phyloP scores from a whole-genome alignment of 2,113 vertebrate genomes.

The Ammospiza caudacuta region DNA sequence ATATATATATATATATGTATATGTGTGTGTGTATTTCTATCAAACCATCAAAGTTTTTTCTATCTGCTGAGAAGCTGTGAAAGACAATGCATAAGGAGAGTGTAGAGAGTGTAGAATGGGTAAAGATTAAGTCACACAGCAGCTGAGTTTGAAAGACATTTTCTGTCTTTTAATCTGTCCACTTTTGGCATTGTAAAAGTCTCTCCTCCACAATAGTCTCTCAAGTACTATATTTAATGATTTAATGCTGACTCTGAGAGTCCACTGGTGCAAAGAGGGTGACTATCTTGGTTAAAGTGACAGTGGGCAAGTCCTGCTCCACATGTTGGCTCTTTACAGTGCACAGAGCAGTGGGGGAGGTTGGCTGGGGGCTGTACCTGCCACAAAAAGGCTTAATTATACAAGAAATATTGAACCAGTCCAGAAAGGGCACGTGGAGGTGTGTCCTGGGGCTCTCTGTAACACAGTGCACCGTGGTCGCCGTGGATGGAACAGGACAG shows the following conservation, averaged over 20 bases:
- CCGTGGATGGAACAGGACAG: rapidly evolving
- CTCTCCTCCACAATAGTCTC: not conserved
- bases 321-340: not conserved
- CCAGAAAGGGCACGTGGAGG: not conserved
- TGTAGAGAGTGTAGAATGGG: not conserved
- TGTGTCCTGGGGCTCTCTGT: not conserved
- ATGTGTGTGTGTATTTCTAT: not conserved
- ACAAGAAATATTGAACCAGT: not conserved
- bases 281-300: not conserved
- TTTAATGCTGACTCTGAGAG: not conserved
- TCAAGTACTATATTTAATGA: not conserved
- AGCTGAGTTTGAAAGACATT: not conserved
- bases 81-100: not conserved
- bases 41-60: not conserved
- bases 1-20: not conserved
- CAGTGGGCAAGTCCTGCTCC: not conserved
- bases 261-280: not conserved
- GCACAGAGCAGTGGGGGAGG: not conserved
- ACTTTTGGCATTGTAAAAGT: not conserved
- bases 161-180: not conserved
- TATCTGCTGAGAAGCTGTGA: not conserved
- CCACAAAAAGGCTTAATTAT: not conserved
- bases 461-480: not conserved
- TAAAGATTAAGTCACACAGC: not conserved
- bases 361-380: not conserved